Percentiles rank a stretch among this genome's conserved stretches.
phyloP scores from a whole-genome alignment of 2,797 vertebrate species.

The Discoglossus pictus region DNA sequence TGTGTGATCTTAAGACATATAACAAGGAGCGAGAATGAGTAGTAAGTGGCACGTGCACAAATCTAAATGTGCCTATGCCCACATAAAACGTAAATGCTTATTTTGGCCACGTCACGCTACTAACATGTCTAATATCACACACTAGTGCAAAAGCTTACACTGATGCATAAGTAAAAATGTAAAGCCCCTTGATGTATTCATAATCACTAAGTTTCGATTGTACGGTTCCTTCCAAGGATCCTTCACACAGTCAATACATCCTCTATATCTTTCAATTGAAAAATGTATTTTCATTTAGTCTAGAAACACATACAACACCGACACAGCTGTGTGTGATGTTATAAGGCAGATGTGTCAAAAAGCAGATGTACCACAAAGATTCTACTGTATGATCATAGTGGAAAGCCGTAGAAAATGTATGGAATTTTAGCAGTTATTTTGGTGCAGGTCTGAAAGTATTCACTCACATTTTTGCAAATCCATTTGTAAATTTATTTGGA shows the following conservation, averaged over 20 bases:
- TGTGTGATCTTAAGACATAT: too few relatives aligned
- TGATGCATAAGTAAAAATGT: background rate
- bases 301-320: slow-evolving; percentile 37
- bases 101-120: too few relatives aligned
- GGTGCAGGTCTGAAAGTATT: too few relatives aligned
- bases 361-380: slow-evolving; percentile 36
- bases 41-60: too few relatives aligned
- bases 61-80: too few relatives aligned
- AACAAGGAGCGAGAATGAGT: too few relatives aligned
- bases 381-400: slow-evolving; percentile 33
- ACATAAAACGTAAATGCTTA: too few relatives aligned
- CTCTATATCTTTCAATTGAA: slow-evolving; percentile 22
- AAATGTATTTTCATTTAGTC: slow-evolving; percentile 38
- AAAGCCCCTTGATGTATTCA: background rate
- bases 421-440: too few relatives aligned
- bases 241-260: slow-evolving; percentile 35
- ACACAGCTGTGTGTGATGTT: slow-evolving; percentile 42
- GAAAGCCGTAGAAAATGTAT: too few relatives aligned
- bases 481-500: too few relatives aligned
- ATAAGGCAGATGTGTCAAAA: slow-evolving; percentile 30
- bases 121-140: too few relatives aligned
- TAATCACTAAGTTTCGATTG: slow-evolving; percentile 32
- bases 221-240: slow-evolving; percentile 27
- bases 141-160: slow-evolving; percentile 11
- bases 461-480: too few relatives aligned